phyloP scores from a whole-genome alignment of 2,797 vertebrate genomes.

The Sebastes glaucus region DNA sequence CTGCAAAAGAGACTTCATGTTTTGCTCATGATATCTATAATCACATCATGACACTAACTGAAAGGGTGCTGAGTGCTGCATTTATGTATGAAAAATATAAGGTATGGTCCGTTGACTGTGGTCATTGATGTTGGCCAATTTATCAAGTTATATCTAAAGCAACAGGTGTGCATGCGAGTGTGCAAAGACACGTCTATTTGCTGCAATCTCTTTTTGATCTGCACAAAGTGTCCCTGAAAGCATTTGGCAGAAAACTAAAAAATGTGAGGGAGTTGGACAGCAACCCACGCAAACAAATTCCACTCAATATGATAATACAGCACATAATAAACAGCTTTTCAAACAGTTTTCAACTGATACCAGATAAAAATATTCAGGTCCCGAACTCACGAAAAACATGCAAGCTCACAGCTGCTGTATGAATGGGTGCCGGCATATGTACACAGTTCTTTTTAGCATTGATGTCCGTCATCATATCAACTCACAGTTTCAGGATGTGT shows the following conservation, averaged over 20 bases:
- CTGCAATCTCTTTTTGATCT: constrained; percentile 18
- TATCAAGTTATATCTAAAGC: neutral
- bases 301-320: constrained; percentile 36
- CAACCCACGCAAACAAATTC: constrained; percentile 40
- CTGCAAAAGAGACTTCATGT: constrained; percentile 20
- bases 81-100: neutral
- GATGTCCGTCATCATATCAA: neutral
- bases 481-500: constrained; percentile 12
- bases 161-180: constrained; percentile 14
- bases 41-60: constrained; percentile 1
- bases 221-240: constrained; percentile 23
- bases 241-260: constrained; percentile 36
- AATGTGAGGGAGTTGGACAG: constrained; percentile 24
- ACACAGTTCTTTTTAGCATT: neutral
- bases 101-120: neutral
- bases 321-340: constrained; percentile 39
- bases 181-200: neutral
- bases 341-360: constrained; percentile 7
- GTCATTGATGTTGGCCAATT: neutral
- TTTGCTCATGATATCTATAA: constrained; percentile 14
- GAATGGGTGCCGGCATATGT: neutral
- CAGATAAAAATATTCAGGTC: constrained; percentile 27
- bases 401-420: neutral
- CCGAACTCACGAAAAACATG: neutral
- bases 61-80: neutral